A percentile compares a stretch with the other conserved stretches of the same genome.
These are phyloP conservation scores for Megastigmus dorsalis DNA, from an alignment of 2,888 invertebrate species.

Conservation along the genomic window DNA sequence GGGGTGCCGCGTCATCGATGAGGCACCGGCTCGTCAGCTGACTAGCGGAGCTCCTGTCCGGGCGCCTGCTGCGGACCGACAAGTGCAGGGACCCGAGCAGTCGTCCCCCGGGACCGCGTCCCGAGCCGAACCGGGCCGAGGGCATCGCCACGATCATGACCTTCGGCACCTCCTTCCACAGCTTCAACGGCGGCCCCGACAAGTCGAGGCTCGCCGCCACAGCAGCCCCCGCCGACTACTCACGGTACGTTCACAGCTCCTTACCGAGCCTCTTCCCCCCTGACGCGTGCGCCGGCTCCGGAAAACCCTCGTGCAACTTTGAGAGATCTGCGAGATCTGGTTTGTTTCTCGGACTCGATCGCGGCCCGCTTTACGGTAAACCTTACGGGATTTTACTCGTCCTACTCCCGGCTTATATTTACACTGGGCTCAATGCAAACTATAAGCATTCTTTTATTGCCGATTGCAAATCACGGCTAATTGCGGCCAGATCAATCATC, in stretches of 20 bases:
- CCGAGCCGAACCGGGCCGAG: neutral
- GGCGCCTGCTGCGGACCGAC: neutral
- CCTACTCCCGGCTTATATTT: too few relatives aligned
- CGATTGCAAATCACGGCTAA: too few relatives aligned
- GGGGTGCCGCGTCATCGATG: neutral
- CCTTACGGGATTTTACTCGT: too few relatives aligned
- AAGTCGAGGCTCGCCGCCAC: constrained; percentile 66
- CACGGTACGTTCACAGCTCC: constrained; percentile 68
- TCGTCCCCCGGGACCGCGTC: too few relatives aligned
- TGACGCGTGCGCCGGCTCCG: too few relatives aligned
- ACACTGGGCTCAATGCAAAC: too few relatives aligned
- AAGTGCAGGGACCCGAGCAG: neutral
- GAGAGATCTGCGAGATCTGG: too few relatives aligned
- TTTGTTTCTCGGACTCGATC: neutral
- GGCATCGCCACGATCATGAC: constrained; percentile 64
- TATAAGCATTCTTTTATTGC: too few relatives aligned
- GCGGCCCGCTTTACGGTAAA: too few relatives aligned
- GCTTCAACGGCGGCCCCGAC: too few relatives aligned
- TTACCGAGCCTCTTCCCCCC: constrained; percentile 59
- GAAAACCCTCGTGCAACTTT: too few relatives aligned
- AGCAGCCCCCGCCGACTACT: constrained; percentile 63
- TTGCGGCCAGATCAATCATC: too few relatives aligned
- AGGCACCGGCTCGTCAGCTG: constrained; percentile 23
- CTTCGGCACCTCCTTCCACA: constrained; percentile 61
- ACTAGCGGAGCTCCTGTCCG: constrained; percentile 36